Evolutionary conservation across 1,140 invertebrate species (phyloP).

Genomic region (Caerostris darwini): DNA sequence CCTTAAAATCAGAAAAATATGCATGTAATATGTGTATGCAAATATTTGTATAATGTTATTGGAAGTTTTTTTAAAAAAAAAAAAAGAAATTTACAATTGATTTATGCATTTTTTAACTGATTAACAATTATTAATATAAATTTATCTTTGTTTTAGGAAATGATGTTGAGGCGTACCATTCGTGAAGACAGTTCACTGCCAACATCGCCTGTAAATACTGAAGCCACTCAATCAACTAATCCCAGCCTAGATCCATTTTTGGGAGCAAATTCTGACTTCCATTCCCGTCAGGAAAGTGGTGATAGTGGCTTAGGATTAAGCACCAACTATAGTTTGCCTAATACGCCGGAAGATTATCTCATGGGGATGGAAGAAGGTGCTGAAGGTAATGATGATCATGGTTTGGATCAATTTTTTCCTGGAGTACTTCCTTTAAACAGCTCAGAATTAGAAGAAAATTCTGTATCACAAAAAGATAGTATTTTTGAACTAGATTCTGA

Average conservation of each 20-base stretch:
- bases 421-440: too few relatives aligned
- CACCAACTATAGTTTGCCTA: conserved; percentile 90
- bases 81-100: too few relatives aligned
- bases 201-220: conserved; percentile 59
- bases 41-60: too few relatives aligned
- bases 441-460: too few relatives aligned
- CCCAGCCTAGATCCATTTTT: conserved; percentile 88
- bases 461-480: too few relatives aligned
- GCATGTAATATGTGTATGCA: too few relatives aligned
- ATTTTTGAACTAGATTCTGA: too few relatives aligned
- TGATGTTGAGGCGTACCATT: conserved; percentile 39
- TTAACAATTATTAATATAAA: too few relatives aligned
- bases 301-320: conserved; percentile 95
- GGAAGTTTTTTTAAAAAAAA: too few relatives aligned
- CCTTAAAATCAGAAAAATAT: too few relatives aligned
- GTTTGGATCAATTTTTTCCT: too few relatives aligned
- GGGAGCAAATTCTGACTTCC: conserved; percentile 87
- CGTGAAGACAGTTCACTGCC: conserved; percentile 53
- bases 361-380: conserved; percentile 83
- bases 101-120: too few relatives aligned
- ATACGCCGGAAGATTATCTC: conserved; percentile 95
- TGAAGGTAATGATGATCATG: conserved; percentile 33
- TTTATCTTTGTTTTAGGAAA: conserved; percentile 19
- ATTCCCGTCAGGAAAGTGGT: conserved; percentile 95
- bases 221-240: conserved; percentile 72